A percentile compares a stretch with the other conserved stretches of the same genome.
Evolutionary conservation across 30 jellyfish, hydroid and myxozoan species (phyloP).

Genomic region (Haliclystus octoradiatus): DNA sequence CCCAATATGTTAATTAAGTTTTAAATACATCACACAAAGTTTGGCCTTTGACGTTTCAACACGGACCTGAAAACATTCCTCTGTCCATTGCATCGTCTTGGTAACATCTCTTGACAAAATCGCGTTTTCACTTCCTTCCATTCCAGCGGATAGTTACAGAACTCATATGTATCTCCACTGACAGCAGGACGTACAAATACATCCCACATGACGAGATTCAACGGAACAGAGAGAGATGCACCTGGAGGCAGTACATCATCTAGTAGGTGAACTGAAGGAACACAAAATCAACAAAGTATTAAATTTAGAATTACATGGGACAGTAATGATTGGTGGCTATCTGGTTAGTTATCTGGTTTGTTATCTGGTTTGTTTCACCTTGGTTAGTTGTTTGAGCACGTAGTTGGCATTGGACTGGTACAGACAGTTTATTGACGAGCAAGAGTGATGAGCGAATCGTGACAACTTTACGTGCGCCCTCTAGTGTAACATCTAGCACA

Average conservation of each 20-base stretch:
- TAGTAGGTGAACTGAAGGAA: too few relatives aligned
- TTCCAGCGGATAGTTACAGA: slow-evolving; percentile 44
- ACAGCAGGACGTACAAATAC: slow-evolving; percentile 55
- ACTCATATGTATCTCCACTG: slow-evolving; percentile 20
- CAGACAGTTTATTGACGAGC: slow-evolving; percentile 39
- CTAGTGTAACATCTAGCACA: slow-evolving; percentile 64
- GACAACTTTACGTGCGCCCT: slow-evolving; percentile 87
- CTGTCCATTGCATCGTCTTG: slow-evolving; percentile 36
- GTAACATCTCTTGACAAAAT: slow-evolving; percentile 45
- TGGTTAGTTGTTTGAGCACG: too few relatives aligned
- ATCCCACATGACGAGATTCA: slow-evolving; percentile 47
- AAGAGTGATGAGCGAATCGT: slow-evolving; percentile 84
- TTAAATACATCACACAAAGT: not conserved
- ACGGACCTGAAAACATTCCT: not conserved
- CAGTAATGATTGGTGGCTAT: too few relatives aligned
- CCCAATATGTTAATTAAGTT: not conserved
- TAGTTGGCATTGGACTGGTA: slow-evolving; percentile 71
- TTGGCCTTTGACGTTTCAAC: not conserved
- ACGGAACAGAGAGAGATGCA: slow-evolving; percentile 62
- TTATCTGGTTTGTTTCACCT: too few relatives aligned
- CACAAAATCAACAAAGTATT: too few relatives aligned
- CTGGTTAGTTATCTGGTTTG: too few relatives aligned
- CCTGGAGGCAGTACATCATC: slow-evolving; percentile 31
- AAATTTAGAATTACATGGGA: not conserved
- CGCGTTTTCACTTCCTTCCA: slow-evolving; percentile 71